Percentiles rank a stretch among this genome's conserved stretches.
phyloP scores from a whole-genome alignment of 2,888 invertebrate genomes.

The Brachynemurus nebulosus region DNA sequence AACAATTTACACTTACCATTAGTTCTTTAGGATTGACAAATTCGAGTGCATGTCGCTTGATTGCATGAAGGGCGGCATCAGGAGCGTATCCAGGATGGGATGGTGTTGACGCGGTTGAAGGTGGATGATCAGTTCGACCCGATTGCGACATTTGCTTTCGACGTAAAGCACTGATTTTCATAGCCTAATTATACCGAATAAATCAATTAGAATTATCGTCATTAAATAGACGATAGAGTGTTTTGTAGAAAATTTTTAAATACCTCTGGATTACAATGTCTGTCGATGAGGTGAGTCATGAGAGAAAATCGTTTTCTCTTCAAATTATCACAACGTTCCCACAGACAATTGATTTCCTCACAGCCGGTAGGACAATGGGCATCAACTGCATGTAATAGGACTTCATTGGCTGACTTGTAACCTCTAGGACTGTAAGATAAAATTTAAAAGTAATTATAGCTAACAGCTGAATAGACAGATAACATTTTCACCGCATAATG shows the following conservation, averaged over 20 bases:
- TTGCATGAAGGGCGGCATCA: constrained; percentile 93
- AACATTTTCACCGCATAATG: too few relatives aligned
- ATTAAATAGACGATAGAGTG: not conserved
- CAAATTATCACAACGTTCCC: constrained; percentile 84
- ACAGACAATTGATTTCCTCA: constrained; percentile 71
- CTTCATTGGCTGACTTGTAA: constrained; percentile 60
- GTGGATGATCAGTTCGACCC: constrained; percentile 38
- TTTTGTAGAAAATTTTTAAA: constrained; percentile 17
- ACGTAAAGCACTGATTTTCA: constrained; percentile 50
- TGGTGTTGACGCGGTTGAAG: constrained; percentile 38
- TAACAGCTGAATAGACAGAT: too few relatives aligned
- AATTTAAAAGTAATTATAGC: not conserved
- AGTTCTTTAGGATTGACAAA: constrained; percentile 81
- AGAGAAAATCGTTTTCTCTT: constrained; percentile 84
- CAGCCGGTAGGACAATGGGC: constrained; percentile 61
- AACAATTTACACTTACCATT: constrained; percentile 45
- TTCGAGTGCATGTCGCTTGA: constrained; percentile 86
- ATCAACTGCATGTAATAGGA: constrained; percentile 77
- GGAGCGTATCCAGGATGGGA: constrained; percentile 78
- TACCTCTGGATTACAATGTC: constrained; percentile 79
- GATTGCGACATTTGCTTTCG: constrained; percentile 41
- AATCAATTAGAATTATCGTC: not conserved
- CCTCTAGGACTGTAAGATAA: constrained; percentile 36
- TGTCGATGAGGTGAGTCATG: constrained; percentile 92
- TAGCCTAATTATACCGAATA: constrained; percentile 32